Conservation (phyloP, 2,888 invertebrate species). For the Drosophila antonietae region DNA sequence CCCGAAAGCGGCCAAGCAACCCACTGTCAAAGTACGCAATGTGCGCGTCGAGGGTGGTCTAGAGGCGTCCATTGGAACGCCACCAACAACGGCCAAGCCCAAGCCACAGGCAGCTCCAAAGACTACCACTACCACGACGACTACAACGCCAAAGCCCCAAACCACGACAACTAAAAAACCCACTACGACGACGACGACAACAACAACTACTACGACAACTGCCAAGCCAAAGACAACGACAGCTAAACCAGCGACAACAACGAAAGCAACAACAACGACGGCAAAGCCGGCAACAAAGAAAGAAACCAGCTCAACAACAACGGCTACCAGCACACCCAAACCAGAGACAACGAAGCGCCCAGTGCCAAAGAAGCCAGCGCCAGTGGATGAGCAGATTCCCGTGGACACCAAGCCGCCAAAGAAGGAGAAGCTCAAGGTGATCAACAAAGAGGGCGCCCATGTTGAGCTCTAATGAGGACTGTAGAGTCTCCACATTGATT, state of each 20-base stretch:
- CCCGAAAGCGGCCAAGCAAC: constrained; percentile 78
- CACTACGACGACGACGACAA: constrained; percentile 41
- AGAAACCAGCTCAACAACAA: constrained; percentile 45
- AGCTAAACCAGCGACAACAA: constrained; percentile 54
- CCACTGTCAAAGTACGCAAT: constrained; percentile 80
- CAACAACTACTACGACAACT: constrained; percentile 52
- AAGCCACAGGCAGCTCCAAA: constrained; percentile 57
- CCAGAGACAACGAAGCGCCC: constrained; percentile 65
- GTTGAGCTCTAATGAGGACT: constrained; percentile 80
- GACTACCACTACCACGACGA: constrained; percentile 66
- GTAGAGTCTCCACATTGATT: background rate
- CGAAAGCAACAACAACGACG: constrained; percentile 50
- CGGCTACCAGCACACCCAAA: constrained; percentile 49
- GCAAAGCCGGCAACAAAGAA: constrained; percentile 36
- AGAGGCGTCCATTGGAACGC: constrained; percentile 74
- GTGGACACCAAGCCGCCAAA: constrained; percentile 86
- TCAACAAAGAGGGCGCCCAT: constrained; percentile 86
- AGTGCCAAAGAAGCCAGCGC: constrained; percentile 83
- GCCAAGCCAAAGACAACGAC: constrained; percentile 49
- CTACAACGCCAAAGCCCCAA: constrained; percentile 56
- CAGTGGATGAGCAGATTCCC: constrained; percentile 86
- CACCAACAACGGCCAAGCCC: constrained; percentile 68
- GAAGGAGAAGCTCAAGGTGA: constrained; percentile 87
- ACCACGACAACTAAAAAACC: constrained; percentile 57
- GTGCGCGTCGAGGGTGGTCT: constrained; percentile 82